phyloP scores from a whole-genome alignment of 1,140 invertebrate species.

The Leucophenga varia region DNA sequence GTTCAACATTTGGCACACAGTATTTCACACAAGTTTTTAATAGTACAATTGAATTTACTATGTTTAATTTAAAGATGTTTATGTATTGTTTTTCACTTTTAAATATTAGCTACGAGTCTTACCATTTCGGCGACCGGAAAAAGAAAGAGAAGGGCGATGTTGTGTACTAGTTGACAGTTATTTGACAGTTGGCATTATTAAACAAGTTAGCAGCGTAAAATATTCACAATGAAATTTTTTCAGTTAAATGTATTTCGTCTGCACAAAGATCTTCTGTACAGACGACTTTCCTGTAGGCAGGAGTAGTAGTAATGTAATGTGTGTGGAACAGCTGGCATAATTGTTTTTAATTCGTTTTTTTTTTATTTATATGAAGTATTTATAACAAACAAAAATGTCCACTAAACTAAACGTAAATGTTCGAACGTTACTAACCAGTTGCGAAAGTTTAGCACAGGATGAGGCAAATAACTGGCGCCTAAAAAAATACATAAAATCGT shows the following conservation, averaged over 20 bases:
- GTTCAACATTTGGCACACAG: constrained; percentile 16
- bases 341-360: too few relatives aligned
- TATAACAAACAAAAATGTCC: too few relatives aligned
- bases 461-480: constrained; percentile 68
- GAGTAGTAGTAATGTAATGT: too few relatives aligned
- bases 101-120: constrained; percentile 29
- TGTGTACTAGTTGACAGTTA: background rate
- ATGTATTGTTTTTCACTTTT: constrained; percentile 28
- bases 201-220: too few relatives aligned
- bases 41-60: background rate
- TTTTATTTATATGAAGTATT: too few relatives aligned
- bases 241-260: too few relatives aligned
- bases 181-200: too few relatives aligned
- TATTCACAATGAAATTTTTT: too few relatives aligned
- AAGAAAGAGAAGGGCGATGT: constrained; percentile 45
- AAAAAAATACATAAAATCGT: constrained; percentile 69
- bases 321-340: too few relatives aligned
- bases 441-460: constrained; percentile 73
- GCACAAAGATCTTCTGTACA: too few relatives aligned
- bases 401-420: constrained; percentile 73
- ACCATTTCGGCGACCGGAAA: constrained; percentile 56
- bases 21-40: background rate
- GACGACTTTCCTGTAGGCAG: too few relatives aligned
- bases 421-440: constrained; percentile 66
- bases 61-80: constrained; percentile 37